Percentiles rank a stretch among this genome's conserved stretches.
These are phyloP conservation scores for Cremastinae sp. DNA, from an alignment of 2,888 invertebrate species.

Conservation along the genomic window DNA sequence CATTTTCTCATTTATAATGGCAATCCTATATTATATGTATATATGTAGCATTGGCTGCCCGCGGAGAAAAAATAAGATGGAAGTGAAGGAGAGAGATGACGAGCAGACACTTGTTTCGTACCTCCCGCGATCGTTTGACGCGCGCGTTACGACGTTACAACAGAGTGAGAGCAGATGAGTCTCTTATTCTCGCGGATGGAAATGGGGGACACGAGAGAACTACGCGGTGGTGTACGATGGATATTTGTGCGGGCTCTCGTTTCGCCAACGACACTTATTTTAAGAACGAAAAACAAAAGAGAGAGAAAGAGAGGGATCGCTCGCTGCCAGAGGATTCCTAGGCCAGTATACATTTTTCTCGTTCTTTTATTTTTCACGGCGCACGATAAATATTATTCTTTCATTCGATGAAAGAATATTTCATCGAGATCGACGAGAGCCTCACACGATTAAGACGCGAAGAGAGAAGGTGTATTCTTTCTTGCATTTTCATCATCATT, in stretches of 20 bases:
- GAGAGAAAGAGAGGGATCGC: conserved; percentile 51
- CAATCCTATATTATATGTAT: too few relatives aligned
- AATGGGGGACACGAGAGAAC: conserved; percentile 3
- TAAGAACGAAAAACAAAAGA: conserved; percentile 56
- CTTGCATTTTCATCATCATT: not conserved
- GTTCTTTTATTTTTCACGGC: conserved; percentile 17
- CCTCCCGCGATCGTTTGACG: conserved; percentile 42
- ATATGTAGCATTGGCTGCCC: too few relatives aligned
- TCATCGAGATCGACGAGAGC: conserved; percentile 48
- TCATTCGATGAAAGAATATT: conserved; percentile 33
- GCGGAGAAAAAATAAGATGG: too few relatives aligned
- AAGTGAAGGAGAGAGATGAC: conserved; percentile 10
- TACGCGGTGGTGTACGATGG: conserved; percentile 5
- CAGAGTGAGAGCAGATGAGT: too few relatives aligned
- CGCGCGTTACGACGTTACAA: too few relatives aligned
- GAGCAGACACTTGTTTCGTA: conserved; percentile 37
- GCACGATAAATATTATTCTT: conserved; percentile 7
- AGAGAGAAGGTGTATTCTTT: conserved; percentile 56
- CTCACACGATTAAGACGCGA: conserved; percentile 52
- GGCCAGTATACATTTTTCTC: conserved; percentile 46
- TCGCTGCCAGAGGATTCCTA: conserved; percentile 62
- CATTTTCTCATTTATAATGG: too few relatives aligned
- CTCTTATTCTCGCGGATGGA: conserved; percentile 12
- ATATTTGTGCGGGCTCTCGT: conserved; percentile 51
- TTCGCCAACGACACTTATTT: conserved; percentile 64